Conservation (phyloP, 2,888 invertebrate species). For the Strigamia transsilvanica region DNA sequence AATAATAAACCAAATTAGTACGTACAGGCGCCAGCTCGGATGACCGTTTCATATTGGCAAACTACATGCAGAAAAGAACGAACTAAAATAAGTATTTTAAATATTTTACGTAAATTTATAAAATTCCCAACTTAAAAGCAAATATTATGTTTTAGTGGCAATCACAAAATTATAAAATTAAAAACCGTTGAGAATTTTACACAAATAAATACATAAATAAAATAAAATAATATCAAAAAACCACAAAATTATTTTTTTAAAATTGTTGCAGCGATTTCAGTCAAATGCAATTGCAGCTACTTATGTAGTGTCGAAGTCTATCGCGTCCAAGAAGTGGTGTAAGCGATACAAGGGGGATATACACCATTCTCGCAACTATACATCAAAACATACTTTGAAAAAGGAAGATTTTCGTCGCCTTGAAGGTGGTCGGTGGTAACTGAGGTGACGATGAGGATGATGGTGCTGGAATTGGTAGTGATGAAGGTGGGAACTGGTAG, state of each 20-base stretch:
- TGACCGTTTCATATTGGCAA: slow-evolving; percentile 12
- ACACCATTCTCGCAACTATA: slow-evolving; percentile 17
- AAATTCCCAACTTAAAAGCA: neutral
- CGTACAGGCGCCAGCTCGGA: slow-evolving; percentile 51
- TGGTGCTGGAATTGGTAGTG: slow-evolving; percentile 50
- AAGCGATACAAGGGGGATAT: neutral
- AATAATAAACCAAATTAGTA: slow-evolving; percentile 37
- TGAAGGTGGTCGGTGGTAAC: slow-evolving; percentile 46
- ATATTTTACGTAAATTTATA: too few relatives aligned
- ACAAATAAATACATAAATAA: neutral
- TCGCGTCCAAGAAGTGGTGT: neutral
- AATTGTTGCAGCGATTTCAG: neutral
- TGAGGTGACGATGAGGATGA: slow-evolving; percentile 37
- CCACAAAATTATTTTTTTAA: too few relatives aligned
- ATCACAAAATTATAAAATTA: neutral
- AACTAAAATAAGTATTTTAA: slow-evolving; percentile 3
- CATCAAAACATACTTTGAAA: slow-evolving; percentile 52
- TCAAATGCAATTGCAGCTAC: neutral
- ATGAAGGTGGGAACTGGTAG: slow-evolving; percentile 51
- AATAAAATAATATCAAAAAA: neutral
- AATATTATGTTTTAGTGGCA: neutral
- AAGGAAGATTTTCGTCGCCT: slow-evolving; percentile 53
- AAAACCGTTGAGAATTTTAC: neutral
- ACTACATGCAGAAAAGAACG: slow-evolving; percentile 53
- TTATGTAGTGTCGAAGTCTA: neutral